Percentiles rank a stretch among this genome's conserved stretches.
Conservation (phyloP, 2,113 vertebrate genomes). For the Hemiscyllium ocellatum region DNA sequence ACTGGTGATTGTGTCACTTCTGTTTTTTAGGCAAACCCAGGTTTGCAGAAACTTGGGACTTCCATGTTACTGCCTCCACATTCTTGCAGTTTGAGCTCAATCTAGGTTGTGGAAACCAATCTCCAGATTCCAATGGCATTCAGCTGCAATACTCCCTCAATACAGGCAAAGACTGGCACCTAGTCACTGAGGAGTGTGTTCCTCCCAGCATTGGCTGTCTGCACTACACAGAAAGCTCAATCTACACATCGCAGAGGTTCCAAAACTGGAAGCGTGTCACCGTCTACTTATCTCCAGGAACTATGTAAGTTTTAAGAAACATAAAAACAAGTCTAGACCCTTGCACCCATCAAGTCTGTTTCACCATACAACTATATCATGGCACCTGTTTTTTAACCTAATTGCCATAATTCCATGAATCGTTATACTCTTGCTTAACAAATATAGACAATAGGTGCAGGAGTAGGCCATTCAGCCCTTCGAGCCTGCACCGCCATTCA, state of each 20-base stretch:
- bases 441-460: too few species aligned
- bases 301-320: constrained; percentile 54
- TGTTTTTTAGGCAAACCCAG: constrained; percentile 76
- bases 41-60: constrained; percentile 96
- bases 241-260: constrained; percentile 82
- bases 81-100: constrained; percentile 93
- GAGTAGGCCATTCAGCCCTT: too few species aligned
- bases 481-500: too few species aligned
- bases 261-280: constrained; percentile 90
- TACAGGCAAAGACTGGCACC: constrained; percentile 82
- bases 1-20: not conserved
- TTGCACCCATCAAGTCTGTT: not conserved
- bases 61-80: constrained; percentile 82
- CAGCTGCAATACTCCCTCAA: constrained; percentile 87
- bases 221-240: constrained; percentile 81
- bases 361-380: not conserved
- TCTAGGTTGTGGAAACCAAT: constrained; percentile 92
- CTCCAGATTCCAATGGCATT: constrained; percentile 63
- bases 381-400: not conserved
- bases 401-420: not conserved
- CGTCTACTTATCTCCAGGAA: constrained; percentile 73
- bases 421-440: not conserved
- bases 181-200: constrained; percentile 86
- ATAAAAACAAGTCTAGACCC: too few species aligned
- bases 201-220: constrained; percentile 91